phyloP scores from a whole-genome alignment of 2,113 vertebrate species.

The Narcine bancroftii region DNA sequence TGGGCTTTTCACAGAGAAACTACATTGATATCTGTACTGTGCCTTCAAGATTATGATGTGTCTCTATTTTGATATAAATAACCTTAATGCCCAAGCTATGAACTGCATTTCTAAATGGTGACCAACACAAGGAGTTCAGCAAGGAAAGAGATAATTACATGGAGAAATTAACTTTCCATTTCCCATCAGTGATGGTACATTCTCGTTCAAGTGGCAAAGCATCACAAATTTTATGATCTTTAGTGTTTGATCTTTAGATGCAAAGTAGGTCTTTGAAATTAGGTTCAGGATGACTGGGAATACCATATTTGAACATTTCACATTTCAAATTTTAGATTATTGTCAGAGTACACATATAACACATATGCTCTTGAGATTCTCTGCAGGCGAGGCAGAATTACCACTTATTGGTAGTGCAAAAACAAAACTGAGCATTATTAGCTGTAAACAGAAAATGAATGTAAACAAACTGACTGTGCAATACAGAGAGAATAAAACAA shows the following conservation, averaged over 20 bases:
- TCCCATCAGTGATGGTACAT: not conserved
- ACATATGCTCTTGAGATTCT: no score
- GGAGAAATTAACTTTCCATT: not conserved
- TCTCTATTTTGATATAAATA: not conserved
- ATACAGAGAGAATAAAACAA: no score
- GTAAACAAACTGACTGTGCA: no score
- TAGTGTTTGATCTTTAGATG: not conserved
- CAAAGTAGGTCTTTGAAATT: not conserved
- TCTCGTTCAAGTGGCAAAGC: not conserved
- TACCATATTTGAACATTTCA: no score
- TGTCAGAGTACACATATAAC: no score
- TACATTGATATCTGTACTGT: not conserved
- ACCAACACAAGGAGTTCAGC: not conserved
- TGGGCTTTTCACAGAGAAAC: not conserved
- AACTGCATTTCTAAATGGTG: not conserved
- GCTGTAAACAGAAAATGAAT: no score
- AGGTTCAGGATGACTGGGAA: not conserved
- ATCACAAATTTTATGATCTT: not conserved
- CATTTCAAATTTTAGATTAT: no score
- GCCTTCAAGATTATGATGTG: not conserved
- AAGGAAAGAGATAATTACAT: not conserved
- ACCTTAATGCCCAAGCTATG: not conserved
- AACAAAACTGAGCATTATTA: no score
- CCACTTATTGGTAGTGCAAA: no score
- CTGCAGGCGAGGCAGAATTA: no score